These are phyloP conservation scores for Lagenorhynchus albirostris DNA, from an alignment of 2,113 vertebrate species.

Conservation along the genomic window DNA sequence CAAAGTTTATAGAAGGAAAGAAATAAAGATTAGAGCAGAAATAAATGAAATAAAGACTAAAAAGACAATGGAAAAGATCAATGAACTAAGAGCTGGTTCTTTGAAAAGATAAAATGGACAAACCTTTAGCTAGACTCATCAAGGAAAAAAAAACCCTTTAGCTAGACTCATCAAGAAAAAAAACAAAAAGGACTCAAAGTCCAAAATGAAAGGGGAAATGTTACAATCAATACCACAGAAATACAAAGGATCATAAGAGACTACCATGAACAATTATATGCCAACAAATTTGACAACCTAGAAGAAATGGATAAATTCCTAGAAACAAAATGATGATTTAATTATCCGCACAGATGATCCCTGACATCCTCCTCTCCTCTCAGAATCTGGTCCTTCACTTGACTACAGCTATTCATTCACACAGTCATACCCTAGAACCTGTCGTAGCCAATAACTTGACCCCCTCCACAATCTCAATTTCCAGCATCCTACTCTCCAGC, in stretches of 20 bases:
- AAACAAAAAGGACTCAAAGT: too few species aligned
- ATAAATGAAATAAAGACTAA: background rate
- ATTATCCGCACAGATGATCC: background rate
- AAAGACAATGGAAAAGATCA: background rate
- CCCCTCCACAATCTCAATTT: background rate
- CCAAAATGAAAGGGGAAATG: too few species aligned
- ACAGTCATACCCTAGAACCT: background rate
- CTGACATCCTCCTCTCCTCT: background rate
- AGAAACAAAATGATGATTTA: background rate
- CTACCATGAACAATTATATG: too few species aligned
- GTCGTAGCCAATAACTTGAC: background rate
- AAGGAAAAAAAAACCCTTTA: too few species aligned
- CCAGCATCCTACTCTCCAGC: background rate
- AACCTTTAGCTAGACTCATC: too few species aligned
- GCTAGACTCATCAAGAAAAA: too few species aligned
- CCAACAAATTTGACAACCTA: too few species aligned
- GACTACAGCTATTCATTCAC: background rate
- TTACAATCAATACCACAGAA: too few species aligned
- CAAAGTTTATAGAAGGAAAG: background rate
- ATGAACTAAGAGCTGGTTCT: background rate
- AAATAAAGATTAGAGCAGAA: background rate
- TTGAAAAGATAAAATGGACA: background rate
- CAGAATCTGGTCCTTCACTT: background rate
- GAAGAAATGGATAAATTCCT: background rate
- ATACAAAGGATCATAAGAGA: too few species aligned